Percentiles rank a stretch among this genome's conserved stretches.
Conservation (phyloP, 2,888 invertebrate genomes). For the Parapristionchus giblindavisi region DNA sequence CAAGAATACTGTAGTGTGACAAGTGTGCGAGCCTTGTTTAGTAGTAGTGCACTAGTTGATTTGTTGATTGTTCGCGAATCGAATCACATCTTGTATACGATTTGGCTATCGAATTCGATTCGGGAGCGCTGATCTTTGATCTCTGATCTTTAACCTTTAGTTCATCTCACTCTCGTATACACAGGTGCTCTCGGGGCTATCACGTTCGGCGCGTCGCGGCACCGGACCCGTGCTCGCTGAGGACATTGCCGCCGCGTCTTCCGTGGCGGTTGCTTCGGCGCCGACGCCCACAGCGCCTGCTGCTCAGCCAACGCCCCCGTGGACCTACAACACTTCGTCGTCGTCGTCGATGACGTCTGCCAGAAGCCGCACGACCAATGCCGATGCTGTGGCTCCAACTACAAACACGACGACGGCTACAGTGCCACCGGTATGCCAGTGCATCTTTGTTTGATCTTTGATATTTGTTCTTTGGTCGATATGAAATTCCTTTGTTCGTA, state of each 20-base stretch:
- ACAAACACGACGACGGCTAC: constrained; percentile 15
- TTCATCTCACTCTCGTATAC: too few relatives aligned
- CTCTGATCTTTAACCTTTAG: too few relatives aligned
- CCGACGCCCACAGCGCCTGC: neutral
- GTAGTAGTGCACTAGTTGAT: too few relatives aligned
- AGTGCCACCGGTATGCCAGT: constrained; percentile 19
- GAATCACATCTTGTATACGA: too few relatives aligned
- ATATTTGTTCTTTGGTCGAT: too few relatives aligned
- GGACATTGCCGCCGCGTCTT: constrained; percentile 51
- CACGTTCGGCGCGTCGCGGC: constrained; percentile 60
- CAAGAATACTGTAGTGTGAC: too few relatives aligned
- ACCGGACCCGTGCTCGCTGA: constrained; percentile 65
- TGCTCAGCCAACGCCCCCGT: neutral
- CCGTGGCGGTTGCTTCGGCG: neutral
- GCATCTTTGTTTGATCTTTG: too few relatives aligned
- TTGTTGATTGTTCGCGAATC: too few relatives aligned
- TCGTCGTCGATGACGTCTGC: neutral
- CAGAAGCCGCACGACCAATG: neutral
- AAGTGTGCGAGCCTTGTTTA: neutral
- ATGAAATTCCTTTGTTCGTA: too few relatives aligned
- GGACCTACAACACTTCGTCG: neutral
- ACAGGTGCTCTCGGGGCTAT: constrained; percentile 42
- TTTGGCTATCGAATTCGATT: too few relatives aligned
- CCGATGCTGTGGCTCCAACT: neutral
- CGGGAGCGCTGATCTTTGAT: too few relatives aligned